Conservation (phyloP, 2,797 vertebrate genomes). For the Intellagama lesueurii region DNA sequence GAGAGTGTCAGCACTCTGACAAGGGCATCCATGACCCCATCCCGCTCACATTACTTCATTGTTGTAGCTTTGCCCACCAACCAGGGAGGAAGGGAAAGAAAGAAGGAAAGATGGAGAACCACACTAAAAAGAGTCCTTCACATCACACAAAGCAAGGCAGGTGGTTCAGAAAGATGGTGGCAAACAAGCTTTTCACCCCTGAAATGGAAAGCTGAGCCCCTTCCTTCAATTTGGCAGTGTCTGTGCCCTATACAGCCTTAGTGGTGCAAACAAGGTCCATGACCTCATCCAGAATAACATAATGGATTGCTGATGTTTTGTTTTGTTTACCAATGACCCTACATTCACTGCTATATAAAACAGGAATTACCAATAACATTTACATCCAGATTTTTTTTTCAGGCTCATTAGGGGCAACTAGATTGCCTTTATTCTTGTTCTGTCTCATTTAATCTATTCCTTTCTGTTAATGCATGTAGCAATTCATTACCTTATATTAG, state of each 20-base stretch:
- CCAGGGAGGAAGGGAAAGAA: background rate
- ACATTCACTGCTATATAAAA: constrained; percentile 74
- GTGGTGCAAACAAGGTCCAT: background rate
- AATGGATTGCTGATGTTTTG: constrained; percentile 14
- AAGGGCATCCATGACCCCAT: no score
- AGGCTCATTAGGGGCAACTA: constrained; percentile 64
- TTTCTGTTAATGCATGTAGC: constrained; percentile 72
- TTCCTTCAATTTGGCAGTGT: no score
- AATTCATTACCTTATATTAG: constrained; percentile 69
- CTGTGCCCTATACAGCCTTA: background rate
- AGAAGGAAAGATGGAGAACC: background rate
- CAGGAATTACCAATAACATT: constrained; percentile 73
- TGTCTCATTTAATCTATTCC: constrained; percentile 66
- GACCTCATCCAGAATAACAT: background rate
- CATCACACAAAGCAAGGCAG: background rate
- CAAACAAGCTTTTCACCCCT: no score
- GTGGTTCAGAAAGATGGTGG: background rate
- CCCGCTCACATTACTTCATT: background rate
- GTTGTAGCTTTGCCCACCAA: background rate
- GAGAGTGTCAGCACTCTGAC: no score
- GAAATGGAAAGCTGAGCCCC: background rate
- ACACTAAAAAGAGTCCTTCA: background rate
- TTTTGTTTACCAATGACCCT: constrained; percentile 71
- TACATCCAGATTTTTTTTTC: constrained; percentile 68
- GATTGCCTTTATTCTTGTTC: constrained; percentile 70